Conservation (phyloP, 2,113 vertebrate species). For the Osmerus mordax region DNA sequence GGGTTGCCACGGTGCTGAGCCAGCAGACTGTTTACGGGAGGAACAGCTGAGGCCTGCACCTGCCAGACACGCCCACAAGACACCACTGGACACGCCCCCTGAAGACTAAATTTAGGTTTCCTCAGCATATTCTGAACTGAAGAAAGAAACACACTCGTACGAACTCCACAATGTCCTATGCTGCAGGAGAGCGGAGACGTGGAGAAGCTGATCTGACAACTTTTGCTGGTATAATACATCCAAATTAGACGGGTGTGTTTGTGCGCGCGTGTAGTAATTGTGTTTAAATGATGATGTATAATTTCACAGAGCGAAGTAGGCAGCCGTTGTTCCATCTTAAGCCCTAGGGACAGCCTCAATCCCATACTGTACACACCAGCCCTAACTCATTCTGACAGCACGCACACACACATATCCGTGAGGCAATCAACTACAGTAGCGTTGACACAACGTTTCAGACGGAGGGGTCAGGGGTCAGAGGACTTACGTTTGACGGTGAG, state of each 20-base stretch:
- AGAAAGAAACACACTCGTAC: not conserved
- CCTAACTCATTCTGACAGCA: slow-evolving; percentile 35
- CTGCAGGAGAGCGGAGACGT: too few relatives aligned
- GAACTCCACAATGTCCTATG: too few relatives aligned
- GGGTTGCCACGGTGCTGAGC: slow-evolving; percentile 7
- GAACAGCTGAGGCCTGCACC: slow-evolving; percentile 36
- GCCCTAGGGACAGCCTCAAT: slow-evolving; percentile 33
- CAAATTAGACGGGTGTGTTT: slow-evolving; percentile 31
- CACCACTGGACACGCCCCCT: too few relatives aligned
- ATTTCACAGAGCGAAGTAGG: slow-evolving; percentile 15
- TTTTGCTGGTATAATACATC: slow-evolving; percentile 24
- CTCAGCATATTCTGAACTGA: too few relatives aligned
- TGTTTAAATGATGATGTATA: slow-evolving; percentile 38
- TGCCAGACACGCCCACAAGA: slow-evolving; percentile 26
- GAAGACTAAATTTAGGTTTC: too few relatives aligned
- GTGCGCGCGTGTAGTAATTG: slow-evolving; percentile 19
- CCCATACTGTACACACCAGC: slow-evolving; percentile 24
- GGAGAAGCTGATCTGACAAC: too few relatives aligned
- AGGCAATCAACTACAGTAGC: too few relatives aligned
- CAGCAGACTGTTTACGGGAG: slow-evolving; percentile 4
- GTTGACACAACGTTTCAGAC: too few relatives aligned
- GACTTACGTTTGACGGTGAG: slow-evolving; percentile 92
- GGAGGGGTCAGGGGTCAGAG: too few relatives aligned
- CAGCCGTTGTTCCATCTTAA: not conserved
- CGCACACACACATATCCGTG: slow-evolving; percentile 9